Base-by-base conservation (phyloP, 2,797 vertebrate genomes). In the Coracias cyanogaster region DNA sequence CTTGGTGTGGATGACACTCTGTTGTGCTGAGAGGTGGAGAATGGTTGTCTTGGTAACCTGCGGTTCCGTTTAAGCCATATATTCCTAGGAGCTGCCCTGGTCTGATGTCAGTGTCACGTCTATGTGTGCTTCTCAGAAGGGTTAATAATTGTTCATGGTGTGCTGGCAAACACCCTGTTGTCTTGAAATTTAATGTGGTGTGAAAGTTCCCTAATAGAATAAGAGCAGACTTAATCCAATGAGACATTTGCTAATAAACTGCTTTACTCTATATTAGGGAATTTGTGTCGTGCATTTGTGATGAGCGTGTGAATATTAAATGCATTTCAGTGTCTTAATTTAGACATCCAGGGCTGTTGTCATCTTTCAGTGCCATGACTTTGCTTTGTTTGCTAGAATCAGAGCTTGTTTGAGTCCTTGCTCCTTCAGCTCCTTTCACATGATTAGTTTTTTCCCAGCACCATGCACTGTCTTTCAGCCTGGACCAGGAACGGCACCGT, bases 121-220 rank as follows among this genome's bases (percentile, higher is more conserved):
- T 41, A 2, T 45, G 72, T 83, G 77, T 52, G 3, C 89, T 82
- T 81, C 88, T 64, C 89, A 84, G 92, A 94, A 94, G 43, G 82
- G 82, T 95, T 96, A 95, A 82, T 43, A 37, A 26, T 1, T 78
- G 81, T 64, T 94, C 72, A n/a, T 51, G 2, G 2, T 20, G 21
- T 84, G 86, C 96, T 97, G 97, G 97, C 96, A 95, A 37, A 54
- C 73, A 52, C 94, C 93, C 94, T 61, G 39, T 90, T 95, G 96
- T 89, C 58, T 85, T 64, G 88, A 94, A 51, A 54, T 94, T 89
- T 96, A 95, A 97, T 96, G 97, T 88, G 90, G 93, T 97, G 96
- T 97, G 97, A 97, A 97, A 97, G 97, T 94, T 97, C 96, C 95
- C 94, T 96, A 97, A 97, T 96, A 94, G 95, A 95, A 86, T 90